Conservation (phyloP, 2,888 invertebrate genomes). For the Nomada flava region DNA sequence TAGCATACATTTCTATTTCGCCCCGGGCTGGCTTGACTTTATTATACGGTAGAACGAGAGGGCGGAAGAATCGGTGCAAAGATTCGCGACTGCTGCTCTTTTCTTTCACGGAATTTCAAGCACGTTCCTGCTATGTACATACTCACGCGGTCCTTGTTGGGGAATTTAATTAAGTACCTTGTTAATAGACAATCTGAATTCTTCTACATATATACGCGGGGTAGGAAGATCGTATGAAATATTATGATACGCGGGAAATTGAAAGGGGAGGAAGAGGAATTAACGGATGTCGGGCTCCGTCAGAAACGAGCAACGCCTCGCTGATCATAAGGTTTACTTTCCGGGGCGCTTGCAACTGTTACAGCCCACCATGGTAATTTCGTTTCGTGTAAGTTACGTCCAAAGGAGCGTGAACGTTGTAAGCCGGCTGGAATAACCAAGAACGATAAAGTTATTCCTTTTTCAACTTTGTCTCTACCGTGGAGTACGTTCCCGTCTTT, state of each 20-base stretch:
- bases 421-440: neutral
- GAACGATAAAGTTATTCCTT: slow-evolving; percentile 1
- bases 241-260: neutral
- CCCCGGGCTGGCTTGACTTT: slow-evolving; percentile 22
- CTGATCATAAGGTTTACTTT: neutral
- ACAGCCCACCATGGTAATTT: neutral
- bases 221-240: neutral
- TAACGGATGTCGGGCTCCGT: slow-evolving; percentile 7
- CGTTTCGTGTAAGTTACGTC: neutral
- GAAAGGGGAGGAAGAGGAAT: slow-evolving; percentile 8
- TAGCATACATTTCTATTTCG: slow-evolving; percentile 68
- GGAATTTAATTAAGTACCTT: slow-evolving; percentile 20
- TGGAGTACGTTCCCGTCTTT: neutral
- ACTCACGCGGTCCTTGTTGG: neutral
- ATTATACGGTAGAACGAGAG: slow-evolving; percentile 35
- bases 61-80: slow-evolving; percentile 35
- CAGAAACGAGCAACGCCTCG: neutral
- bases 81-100: slow-evolving; percentile 2
- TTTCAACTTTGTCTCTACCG: neutral
- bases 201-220: neutral
- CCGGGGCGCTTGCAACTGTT: slow-evolving; percentile 2
- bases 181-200: slow-evolving; percentile 20
- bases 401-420: neutral
- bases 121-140: no score
- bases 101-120: neutral